A percentile compares a stretch with the other conserved stretches of the same genome.
Evolutionary conservation across 2,113 vertebrate genomes (phyloP).

Genomic region (Oenanthe oenanthe): DNA sequence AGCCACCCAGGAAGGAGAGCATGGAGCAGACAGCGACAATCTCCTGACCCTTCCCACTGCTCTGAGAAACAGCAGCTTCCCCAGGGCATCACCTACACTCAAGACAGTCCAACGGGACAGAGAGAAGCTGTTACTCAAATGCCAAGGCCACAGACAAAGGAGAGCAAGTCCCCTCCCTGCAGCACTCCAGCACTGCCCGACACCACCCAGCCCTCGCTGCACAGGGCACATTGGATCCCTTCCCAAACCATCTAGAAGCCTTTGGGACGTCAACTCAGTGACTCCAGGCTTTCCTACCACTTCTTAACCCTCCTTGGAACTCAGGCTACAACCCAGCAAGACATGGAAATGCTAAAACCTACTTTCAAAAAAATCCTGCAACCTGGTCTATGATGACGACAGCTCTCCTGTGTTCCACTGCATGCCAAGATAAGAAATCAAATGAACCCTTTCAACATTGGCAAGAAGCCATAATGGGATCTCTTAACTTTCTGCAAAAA

Average conservation of each 20-base stretch:
- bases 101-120: fast-evolving
- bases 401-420: not conserved
- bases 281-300: not conserved
- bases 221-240: too few species aligned
- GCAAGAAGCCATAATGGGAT: not conserved
- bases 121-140: not conserved
- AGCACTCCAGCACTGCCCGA: not conserved
- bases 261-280: fast-evolving
- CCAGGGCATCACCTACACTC: not conserved
- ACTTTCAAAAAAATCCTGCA: not conserved
- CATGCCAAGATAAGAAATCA: not conserved
- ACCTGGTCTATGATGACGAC: not conserved
- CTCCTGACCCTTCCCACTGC: not conserved
- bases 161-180: fast-evolving
- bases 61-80: not conserved
- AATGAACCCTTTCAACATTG: not conserved
- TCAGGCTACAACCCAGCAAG: not conserved
- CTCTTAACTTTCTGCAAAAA: not conserved
- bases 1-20: not conserved
- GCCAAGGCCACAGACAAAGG: not conserved
- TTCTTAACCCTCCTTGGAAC: not conserved
- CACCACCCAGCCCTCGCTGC: fast-evolving
- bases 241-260: not conserved
- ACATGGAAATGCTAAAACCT: not conserved
- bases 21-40: not conserved